Evolutionary conservation across 2,888 invertebrate genomes (phyloP).

Genomic region (Spodoptera exigua): DNA sequence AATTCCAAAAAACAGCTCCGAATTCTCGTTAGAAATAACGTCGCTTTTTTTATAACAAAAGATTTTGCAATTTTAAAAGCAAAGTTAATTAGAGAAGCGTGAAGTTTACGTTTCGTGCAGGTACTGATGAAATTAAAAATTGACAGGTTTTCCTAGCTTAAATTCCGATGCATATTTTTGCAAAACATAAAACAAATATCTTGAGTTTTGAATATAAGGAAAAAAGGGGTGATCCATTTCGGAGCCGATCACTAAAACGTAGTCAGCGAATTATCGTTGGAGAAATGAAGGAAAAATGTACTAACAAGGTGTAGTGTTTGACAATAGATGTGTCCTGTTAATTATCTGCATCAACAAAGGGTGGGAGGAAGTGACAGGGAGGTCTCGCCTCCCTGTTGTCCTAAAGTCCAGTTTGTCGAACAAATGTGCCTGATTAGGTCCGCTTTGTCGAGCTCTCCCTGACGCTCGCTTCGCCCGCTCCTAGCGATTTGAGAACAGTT

Average conservation of each 20-base stretch:
- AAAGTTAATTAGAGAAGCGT: too few species aligned
- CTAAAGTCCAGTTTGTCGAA: slow-evolving; percentile 76
- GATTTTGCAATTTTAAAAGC: too few species aligned
- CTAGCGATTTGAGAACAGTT: slow-evolving; percentile 63
- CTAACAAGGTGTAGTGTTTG: slow-evolving; percentile 47
- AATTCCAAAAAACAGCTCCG: too few species aligned
- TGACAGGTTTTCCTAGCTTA: too few species aligned
- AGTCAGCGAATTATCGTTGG: background rate
- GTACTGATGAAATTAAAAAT: too few species aligned
- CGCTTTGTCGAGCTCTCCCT: slow-evolving; percentile 74
- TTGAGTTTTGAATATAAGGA: too few species aligned
- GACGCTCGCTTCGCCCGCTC: slow-evolving; percentile 53
- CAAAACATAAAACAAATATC: background rate
- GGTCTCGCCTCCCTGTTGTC: slow-evolving; percentile 33
- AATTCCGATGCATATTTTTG: background rate
- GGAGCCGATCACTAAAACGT: too few species aligned
- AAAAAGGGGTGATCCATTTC: too few species aligned
- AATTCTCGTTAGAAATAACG: too few species aligned
- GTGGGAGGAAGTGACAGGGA: slow-evolving; percentile 41
- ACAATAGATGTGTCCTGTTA: slow-evolving; percentile 76
- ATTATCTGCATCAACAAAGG: slow-evolving; percentile 77
- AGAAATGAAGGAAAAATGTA: slow-evolving; percentile 23
- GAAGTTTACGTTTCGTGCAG: too few species aligned
- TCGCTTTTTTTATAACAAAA: too few species aligned
- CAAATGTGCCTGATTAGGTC: slow-evolving; percentile 86